Conservation (phyloP, 2,797 vertebrate species). For the Neomorphus geoffroyi region DNA sequence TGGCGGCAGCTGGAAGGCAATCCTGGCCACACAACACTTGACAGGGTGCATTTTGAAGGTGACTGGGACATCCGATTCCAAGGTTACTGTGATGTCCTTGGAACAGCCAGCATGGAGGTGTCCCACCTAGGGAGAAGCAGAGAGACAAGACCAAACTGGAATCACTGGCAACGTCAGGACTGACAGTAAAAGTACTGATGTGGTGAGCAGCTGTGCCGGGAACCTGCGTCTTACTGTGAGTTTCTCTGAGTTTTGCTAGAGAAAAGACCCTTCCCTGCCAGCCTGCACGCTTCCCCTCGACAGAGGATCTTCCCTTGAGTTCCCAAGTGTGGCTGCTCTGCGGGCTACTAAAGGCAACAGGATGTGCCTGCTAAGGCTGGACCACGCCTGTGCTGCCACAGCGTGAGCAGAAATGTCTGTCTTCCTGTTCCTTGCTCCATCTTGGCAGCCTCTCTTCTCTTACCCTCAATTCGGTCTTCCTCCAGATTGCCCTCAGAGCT, state of each 20-base stretch:
- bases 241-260: background rate
- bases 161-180: background rate
- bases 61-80: conserved; percentile 77
- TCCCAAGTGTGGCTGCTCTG: background rate
- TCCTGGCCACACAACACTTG: conserved; percentile 80
- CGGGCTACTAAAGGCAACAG: background rate
- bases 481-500: background rate
- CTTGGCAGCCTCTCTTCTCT: conserved; percentile 1
- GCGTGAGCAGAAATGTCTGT: background rate
- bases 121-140: conserved; percentile 76
- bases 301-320: background rate
- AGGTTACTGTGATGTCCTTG: conserved; percentile 83
- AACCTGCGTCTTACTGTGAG: background rate
- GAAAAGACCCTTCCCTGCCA: background rate
- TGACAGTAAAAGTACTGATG: background rate
- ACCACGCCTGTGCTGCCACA: background rate
- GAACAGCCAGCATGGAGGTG: conserved; percentile 89
- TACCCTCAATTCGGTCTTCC: conserved; percentile 68
- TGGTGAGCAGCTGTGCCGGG: background rate
- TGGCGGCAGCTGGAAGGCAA: conserved; percentile 78
- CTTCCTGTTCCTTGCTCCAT: background rate
- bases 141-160: background rate
- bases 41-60: conserved; percentile 71
- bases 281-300: background rate
- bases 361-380: background rate